Evolutionary conservation across 2,888 invertebrate genomes (phyloP).

Genomic region (Euspilapteryx auroguttella): DNA sequence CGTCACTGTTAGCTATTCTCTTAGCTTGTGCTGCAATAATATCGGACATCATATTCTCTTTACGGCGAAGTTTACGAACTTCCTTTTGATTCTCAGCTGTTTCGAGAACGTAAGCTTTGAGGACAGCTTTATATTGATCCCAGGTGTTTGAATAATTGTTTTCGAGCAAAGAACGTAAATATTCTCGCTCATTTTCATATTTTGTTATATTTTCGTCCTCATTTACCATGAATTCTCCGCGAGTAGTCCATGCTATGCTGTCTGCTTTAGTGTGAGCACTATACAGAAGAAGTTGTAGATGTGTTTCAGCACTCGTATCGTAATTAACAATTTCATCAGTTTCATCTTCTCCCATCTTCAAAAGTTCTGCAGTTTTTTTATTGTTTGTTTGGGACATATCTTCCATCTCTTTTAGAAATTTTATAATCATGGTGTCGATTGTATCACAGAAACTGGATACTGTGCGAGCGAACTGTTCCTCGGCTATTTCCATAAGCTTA

Average conservation of each 20-base stretch:
- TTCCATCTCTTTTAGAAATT: conserved; percentile 34
- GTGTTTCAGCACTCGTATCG: conserved; percentile 36
- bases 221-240: conserved; percentile 42
- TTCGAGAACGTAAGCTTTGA: conserved; percentile 29
- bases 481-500: conserved; percentile 61
- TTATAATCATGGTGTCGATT: conserved; percentile 62
- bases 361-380: conserved; percentile 17
- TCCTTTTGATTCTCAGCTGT: conserved; percentile 44
- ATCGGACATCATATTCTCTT: conserved; percentile 45
- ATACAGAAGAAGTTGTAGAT: conserved; percentile 36
- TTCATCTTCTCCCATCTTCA: conserved; percentile 24
- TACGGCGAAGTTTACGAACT: conserved; percentile 32
- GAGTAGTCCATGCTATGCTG: conserved; percentile 29
- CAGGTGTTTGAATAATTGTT: conserved; percentile 30
- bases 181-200: conserved; percentile 28
- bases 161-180: conserved; percentile 33
- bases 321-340: conserved; percentile 19
- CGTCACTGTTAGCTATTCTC: conserved; percentile 38
- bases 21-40: conserved; percentile 43
- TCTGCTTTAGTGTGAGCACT: conserved; percentile 33
- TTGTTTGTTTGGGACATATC: conserved; percentile 26
- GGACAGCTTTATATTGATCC: conserved; percentile 39
- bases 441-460: conserved; percentile 65
- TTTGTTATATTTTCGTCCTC: conserved; percentile 38
- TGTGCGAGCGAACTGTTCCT: conserved; percentile 65